Percentiles rank a stretch among this genome's conserved stretches.
Evolutionary conservation across 2,797 vertebrate species (phyloP).

Genomic region (Takifugu rubripes): DNA sequence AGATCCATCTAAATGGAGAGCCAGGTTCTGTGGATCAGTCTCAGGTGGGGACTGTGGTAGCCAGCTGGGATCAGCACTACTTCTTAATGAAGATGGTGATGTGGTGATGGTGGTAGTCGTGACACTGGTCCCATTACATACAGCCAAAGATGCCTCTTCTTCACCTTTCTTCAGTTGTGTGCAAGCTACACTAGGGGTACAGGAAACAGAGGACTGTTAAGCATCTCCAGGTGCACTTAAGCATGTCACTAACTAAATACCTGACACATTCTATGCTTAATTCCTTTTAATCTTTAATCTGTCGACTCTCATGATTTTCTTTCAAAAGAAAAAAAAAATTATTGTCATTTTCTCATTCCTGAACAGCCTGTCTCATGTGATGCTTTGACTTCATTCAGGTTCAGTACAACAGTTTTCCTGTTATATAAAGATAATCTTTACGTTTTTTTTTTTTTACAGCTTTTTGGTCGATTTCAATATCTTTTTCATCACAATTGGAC

Average conservation of each 20-base stretch:
- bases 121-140: constrained; percentile 84
- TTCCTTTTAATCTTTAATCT: too few species aligned
- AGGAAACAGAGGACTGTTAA: constrained; percentile 90
- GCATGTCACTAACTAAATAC: neutral
- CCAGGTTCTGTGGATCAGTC: constrained; percentile 77
- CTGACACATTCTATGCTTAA: too few species aligned
- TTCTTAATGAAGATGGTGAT: constrained; percentile 79
- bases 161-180: constrained; percentile 90
- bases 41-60: constrained; percentile 84
- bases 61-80: constrained; percentile 87
- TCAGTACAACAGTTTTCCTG: too few species aligned
- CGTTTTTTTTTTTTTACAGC: too few species aligned
- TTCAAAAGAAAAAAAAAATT: too few species aligned
- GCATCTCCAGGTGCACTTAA: constrained; percentile 71
- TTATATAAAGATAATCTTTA: neutral
- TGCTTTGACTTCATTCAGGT: too few species aligned
- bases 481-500: too few species aligned
- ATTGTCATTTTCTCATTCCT: too few species aligned
- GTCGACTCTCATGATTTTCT: too few species aligned
- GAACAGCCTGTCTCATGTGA: too few species aligned
- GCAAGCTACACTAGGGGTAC: constrained; percentile 99
- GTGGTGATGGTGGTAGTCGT: constrained; percentile 76
- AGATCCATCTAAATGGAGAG: constrained; percentile 76
- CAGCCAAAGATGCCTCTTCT: constrained; percentile 86
- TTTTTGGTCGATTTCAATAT: too few species aligned